Conservation (phyloP, 2,888 invertebrate genomes). For the Cerastis rubricosa region DNA sequence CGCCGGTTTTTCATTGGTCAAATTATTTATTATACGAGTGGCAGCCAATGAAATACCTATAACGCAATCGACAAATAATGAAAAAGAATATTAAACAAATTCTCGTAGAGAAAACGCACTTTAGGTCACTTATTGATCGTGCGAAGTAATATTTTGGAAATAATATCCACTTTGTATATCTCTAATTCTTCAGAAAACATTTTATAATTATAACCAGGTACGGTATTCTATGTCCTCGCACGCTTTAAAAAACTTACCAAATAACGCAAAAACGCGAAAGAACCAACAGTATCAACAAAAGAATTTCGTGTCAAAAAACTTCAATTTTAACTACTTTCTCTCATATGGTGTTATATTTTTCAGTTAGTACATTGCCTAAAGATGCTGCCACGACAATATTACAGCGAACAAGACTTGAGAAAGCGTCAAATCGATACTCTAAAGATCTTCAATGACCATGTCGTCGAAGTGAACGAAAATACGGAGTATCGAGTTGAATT, state of each 20-base stretch:
- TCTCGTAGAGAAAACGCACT: constrained; percentile 26
- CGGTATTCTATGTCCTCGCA: too few species aligned
- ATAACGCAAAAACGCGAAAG: not conserved
- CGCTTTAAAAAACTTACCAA: not conserved
- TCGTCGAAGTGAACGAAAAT: constrained; percentile 93
- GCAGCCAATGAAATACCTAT: constrained; percentile 16
- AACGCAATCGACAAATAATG: rapidly evolving
- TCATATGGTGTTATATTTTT: constrained; percentile 22
- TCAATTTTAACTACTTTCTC: constrained; percentile 8
- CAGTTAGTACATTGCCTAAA: constrained; percentile 40
- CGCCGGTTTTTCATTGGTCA: not conserved
- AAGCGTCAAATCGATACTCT: constrained; percentile 95
- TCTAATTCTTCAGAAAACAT: not conserved
- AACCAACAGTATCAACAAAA: constrained; percentile 22
- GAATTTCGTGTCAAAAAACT: constrained; percentile 9
- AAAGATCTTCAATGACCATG: constrained; percentile 96
- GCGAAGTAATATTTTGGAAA: constrained; percentile 40
- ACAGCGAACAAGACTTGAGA: constrained; percentile 90
- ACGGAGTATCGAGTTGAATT: constrained; percentile 94
- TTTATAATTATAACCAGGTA: constrained; percentile 22
- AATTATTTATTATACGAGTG: rapidly evolving
- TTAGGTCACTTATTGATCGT: constrained; percentile 47
- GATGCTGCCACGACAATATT: constrained; percentile 91
- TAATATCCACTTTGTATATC: not conserved
- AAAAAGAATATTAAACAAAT: rapidly evolving